Evolutionary conservation across 1,140 invertebrate species (phyloP).

Genomic region (Aplysia californica): DNA sequence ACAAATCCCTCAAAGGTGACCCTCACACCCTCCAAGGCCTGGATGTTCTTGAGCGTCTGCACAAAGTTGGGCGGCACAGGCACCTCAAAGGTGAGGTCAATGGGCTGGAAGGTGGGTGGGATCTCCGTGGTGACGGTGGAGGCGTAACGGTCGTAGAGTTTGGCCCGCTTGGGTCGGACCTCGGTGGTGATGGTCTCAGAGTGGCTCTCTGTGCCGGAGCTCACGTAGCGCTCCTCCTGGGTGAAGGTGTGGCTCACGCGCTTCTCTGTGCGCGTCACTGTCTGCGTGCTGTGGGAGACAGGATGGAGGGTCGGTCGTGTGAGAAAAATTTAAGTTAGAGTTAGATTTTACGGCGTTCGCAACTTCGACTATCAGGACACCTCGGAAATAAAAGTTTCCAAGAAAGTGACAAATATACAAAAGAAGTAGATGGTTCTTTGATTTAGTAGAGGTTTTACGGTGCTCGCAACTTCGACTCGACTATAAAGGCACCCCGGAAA

Average conservation of each 20-base stretch:
- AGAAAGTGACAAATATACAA: too few relatives aligned
- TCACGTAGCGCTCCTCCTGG: constrained; percentile 41
- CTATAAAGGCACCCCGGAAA: too few relatives aligned
- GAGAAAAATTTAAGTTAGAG: too few relatives aligned
- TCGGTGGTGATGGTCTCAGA: constrained; percentile 53
- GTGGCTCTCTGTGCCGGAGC: constrained; percentile 42
- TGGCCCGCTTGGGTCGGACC: constrained; percentile 41
- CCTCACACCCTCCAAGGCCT: constrained; percentile 70
- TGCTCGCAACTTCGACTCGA: too few relatives aligned
- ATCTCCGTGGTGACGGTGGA: constrained; percentile 56
- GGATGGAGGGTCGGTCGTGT: too few relatives aligned
- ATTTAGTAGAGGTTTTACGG: too few relatives aligned
- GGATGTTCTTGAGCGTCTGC: constrained; percentile 71
- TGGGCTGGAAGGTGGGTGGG: constrained; percentile 57
- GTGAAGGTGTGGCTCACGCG: constrained; percentile 49
- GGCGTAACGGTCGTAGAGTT: constrained; percentile 46
- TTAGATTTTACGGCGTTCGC: too few relatives aligned
- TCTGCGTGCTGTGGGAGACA: constrained; percentile 45
- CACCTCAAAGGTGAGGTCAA: constrained; percentile 63
- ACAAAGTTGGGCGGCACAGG: constrained; percentile 87
- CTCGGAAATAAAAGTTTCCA: too few relatives aligned
- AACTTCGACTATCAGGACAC: too few relatives aligned
- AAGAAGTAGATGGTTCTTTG: too few relatives aligned
- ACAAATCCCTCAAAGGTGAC: constrained; percentile 96
- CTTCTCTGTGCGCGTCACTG: constrained; percentile 54